A percentile compares a stretch with the other conserved stretches of the same genome.
Evolutionary conservation across 53 echinoderm and acorn worm species (phyloP).

Genomic region (Luidia sarsii): DNA sequence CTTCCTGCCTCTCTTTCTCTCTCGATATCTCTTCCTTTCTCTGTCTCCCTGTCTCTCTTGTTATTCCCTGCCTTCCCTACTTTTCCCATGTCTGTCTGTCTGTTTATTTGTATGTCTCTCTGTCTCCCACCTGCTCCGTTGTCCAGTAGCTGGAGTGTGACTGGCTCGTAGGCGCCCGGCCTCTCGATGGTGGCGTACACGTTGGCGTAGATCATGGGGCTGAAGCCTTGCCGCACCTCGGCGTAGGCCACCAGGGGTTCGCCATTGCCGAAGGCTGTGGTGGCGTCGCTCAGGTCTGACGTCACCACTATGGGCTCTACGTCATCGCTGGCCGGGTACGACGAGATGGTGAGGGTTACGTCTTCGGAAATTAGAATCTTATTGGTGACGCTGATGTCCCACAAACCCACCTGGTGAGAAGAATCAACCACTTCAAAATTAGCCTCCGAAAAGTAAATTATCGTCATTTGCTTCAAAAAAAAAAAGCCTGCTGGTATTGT

Average conservation of each 20-base stretch:
- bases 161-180: constrained; percentile 40
- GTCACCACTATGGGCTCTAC: constrained; percentile 69
- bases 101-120: too few relatives aligned
- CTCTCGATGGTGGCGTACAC: constrained; percentile 63
- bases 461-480: too few relatives aligned
- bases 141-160: constrained; percentile 46
- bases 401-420: constrained; percentile 18
- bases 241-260: constrained; percentile 57
- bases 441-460: too few relatives aligned
- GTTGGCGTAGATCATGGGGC: constrained; percentile 58
- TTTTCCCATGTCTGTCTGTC: too few relatives aligned
- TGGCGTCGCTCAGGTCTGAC: constrained; percentile 64
- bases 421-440: too few relatives aligned
- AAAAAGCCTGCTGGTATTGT: too few relatives aligned
- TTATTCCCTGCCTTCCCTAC: too few relatives aligned
- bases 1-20: too few relatives aligned
- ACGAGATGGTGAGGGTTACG: constrained; percentile 38
- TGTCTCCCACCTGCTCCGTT: constrained; percentile 65
- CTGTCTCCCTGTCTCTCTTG: too few relatives aligned
- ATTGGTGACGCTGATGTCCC: constrained; percentile 6
- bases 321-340: constrained; percentile 35
- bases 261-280: constrained; percentile 28
- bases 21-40: too few relatives aligned
- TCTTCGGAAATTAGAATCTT: background rate
- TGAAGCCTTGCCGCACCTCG: constrained; percentile 69